phyloP scores from a whole-genome alignment of 1,140 invertebrate genomes.

The Drosophila setifemur region DNA sequence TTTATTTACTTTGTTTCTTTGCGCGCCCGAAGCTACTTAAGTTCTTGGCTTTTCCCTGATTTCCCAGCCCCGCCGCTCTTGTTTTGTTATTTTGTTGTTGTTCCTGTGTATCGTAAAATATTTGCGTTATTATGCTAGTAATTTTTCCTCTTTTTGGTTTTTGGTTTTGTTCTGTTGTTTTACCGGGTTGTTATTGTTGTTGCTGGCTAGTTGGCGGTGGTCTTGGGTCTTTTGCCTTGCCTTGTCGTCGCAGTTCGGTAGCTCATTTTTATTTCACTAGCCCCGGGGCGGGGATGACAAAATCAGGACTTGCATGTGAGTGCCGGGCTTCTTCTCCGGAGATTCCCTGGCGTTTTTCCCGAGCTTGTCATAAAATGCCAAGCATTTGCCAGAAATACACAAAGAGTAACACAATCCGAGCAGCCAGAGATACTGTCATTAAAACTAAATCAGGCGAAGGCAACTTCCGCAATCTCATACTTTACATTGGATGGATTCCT shows the following conservation, averaged over 20 bases:
- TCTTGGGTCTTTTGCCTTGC: conserved; percentile 1
- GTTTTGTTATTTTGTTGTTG: too few species aligned
- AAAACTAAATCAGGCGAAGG: conserved; percentile 58
- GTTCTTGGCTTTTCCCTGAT: conserved; percentile 67
- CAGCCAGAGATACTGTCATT: conserved; percentile 39
- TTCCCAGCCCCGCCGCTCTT: conserved; percentile 41
- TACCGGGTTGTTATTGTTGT: conserved; percentile 3
- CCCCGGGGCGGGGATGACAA: conserved; percentile 59
- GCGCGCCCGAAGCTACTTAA: conserved; percentile 69
- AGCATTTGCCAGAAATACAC: conserved; percentile 47
- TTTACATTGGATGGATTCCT: too few species aligned
- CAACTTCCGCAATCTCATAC: not conserved
- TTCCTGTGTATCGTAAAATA: conserved; percentile 69
- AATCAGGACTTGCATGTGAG: conserved; percentile 55
- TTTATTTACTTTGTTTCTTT: conserved; percentile 75
- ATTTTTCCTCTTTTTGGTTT: conserved; percentile 52
- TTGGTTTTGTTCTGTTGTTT: conserved; percentile 8
- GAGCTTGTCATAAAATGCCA: conserved; percentile 63
- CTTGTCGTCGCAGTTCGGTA: conserved; percentile 51
- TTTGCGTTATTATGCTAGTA: conserved; percentile 80
- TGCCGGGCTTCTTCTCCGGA: conserved; percentile 11
- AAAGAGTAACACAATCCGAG: conserved; percentile 22
- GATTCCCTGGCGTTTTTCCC: conserved; percentile 3
- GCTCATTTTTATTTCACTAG: conserved; percentile 74
- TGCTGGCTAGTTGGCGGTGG: conserved; percentile 36